Base-by-base conservation (phyloP, 2,888 invertebrate species). In the Scrobipalpa atriplicella region DNA sequence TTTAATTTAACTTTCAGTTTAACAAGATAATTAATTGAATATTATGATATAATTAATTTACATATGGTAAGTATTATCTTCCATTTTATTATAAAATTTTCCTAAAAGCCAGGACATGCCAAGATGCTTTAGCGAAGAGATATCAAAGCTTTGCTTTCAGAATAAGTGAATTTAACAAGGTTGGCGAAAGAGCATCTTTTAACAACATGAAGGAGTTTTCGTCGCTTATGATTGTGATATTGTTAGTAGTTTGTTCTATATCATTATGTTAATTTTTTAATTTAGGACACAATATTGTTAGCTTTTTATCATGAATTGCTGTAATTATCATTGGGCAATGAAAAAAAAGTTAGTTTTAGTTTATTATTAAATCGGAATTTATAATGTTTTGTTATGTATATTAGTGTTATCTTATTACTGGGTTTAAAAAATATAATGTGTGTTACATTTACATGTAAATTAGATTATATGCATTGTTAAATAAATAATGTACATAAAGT, bases 51-150 rank as follows among this genome's bases (percentile, higher is more conserved):
- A 19, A 9, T 61, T n/a, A n/a, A n/a, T n/a, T n/a, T 62, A 21
- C 52, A 36, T 21, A 63, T 62, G 69, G 71, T 72, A 63, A 70
- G 69, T 73, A 71, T 67, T 52, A 66, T 67, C 68, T 58, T 64
- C 64, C 70, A 71, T 76, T 47, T 58, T 58, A 58, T 73, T 73
- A 67, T 71, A 70, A 67, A 72, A 68, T 67, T 76, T 76, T 71
- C 70, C 75, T 76, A 72, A 75, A 73, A 76, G 2, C 70, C 84
- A 85, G 82, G 82, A 74, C 67, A 77, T 75, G 75, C 77, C 77
- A 67, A 70, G 80, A 51, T 16, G 47, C 79, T 80, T 78, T 71
- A 67, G 70, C 69, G 74, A 69, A 73, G 62, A 38, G 16, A 71
- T 70, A 66, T 47, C 66, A 54, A 51, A 64, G 69, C 69, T 68